Evolutionary conservation across 2,888 invertebrate species (phyloP).

Genomic region (Drosophila mettleri): DNA sequence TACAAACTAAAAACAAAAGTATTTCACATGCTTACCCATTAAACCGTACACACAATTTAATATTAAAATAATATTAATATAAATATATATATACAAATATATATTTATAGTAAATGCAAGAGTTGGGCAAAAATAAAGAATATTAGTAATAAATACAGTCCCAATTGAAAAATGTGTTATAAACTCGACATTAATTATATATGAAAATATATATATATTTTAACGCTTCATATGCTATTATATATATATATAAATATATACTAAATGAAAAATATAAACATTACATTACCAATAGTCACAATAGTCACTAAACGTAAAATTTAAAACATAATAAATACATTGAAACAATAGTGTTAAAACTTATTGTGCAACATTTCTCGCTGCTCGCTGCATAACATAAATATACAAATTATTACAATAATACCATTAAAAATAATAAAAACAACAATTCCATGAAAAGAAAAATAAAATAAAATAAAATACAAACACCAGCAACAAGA

Average conservation of each 20-base stretch:
- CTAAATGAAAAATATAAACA: constrained; percentile 42
- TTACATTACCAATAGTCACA: constrained; percentile 74
- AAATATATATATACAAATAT: constrained; percentile 34
- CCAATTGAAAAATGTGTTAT: constrained; percentile 64
- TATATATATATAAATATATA: constrained; percentile 47
- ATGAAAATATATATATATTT: constrained; percentile 65
- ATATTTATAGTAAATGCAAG: constrained; percentile 39
- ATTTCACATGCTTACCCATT: constrained; percentile 68
- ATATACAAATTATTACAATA: constrained; percentile 65
- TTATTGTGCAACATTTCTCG: constrained; percentile 55
- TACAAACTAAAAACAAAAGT: constrained; percentile 56
- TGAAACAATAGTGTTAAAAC: constrained; percentile 36
- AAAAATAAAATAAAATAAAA: too few relatives aligned
- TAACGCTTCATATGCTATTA: constrained; percentile 77
- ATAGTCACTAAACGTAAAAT: constrained; percentile 67
- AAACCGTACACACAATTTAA: constrained; percentile 50
- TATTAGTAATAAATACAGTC: constrained; percentile 37
- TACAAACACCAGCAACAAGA: constrained; percentile 31
- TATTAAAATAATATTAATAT: constrained; percentile 39
- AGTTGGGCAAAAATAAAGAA: constrained; percentile 39
- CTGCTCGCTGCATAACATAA: constrained; percentile 57
- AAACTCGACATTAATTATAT: constrained; percentile 65
- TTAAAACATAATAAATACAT: constrained; percentile 30
- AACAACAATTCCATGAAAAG: constrained; percentile 9
- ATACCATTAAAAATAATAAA: constrained; percentile 65